Base-by-base conservation (phyloP, 1,140 invertebrate genomes). In the Lordiphosa stackelbergi region DNA sequence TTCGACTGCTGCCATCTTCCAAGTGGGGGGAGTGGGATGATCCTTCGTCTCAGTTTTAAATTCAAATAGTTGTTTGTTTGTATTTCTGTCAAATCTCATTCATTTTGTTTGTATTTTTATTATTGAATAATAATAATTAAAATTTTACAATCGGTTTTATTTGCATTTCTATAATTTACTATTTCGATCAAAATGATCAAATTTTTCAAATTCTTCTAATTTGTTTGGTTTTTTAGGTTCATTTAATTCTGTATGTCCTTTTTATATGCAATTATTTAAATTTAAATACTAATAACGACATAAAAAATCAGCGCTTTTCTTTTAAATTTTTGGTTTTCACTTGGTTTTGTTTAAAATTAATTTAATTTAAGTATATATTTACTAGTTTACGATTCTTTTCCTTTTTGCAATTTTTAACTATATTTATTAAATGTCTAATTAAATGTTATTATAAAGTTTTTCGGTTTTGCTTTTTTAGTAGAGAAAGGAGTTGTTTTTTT, bases 101-200 rank as follows among this genome's bases (percentile, higher is more conserved):
- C 66, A 57, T 69, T 85, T 85, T 64, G 64, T 84, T 85, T 75
- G 52, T 75, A 69, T 73, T 75, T 81, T 84, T 85, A 75, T 85
- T 85, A 85, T 85, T 85, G 81, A 85, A 85, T 85, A 75, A 85
- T 66, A 66, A 70, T 85, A 85, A 85, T 85, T 85, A 85, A 85
- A 85, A 85, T 85, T 85, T 81, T 85, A 85, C 81, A 85, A 81
- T 85, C 51, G 54, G 78, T 73, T 85, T 85, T 68, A 45, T 63
- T 73, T 70, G 53, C 63, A 42, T 54, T 70, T 69, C 71, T 85
- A 83, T 79, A 83, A 66, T 83, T 84, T 83, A 71, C 78, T 83
- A 83, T 83, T 83, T 46, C 64, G 79, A 66, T 78, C 78, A 83
- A 83, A 83, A 83, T 83, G 78, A 84, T 69, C 79, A 78, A 73